Conservation (phyloP, 2,797 vertebrate species). For the Pangasius mekongensis region DNA sequence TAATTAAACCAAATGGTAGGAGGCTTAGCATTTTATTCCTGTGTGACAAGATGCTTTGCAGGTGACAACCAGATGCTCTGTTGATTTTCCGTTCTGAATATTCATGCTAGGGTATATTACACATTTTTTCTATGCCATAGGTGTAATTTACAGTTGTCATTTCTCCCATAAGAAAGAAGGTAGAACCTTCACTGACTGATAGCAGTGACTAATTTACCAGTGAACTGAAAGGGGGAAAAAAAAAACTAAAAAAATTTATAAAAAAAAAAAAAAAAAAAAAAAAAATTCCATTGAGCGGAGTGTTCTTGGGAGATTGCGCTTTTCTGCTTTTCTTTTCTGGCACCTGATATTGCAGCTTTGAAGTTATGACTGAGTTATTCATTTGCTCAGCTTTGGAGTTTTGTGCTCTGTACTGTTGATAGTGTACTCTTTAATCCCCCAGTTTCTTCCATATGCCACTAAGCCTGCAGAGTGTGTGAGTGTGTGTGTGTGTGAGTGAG, state of each 20-base stretch:
- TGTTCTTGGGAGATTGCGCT: conserved; percentile 1
- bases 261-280: not conserved
- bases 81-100: not conserved
- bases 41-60: not conserved
- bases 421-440: not conserved
- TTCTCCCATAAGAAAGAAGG: not conserved
- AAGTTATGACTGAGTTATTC: conserved; percentile 25
- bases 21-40: conserved; percentile 7
- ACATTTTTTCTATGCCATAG: not conserved
- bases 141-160: conserved; percentile 15
- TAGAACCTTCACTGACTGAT: not conserved
- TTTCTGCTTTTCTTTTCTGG: conserved; percentile 4
- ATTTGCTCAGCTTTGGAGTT: conserved; percentile 16
- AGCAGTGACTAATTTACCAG: not conserved
- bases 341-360: conserved; percentile 25
- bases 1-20: conserved; percentile 22
- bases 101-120: conserved; percentile 3
- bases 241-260: not conserved
- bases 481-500: conserved; percentile 2
- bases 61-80: conserved; percentile 14
- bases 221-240: not conserved
- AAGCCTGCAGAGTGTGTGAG: not conserved
- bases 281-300: not conserved
- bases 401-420: conserved; percentile 4
- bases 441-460: not conserved